These are phyloP conservation scores for Ricordea florida DNA, from an alignment of 92 coral and sea anemone species.

Conservation along the genomic window DNA sequence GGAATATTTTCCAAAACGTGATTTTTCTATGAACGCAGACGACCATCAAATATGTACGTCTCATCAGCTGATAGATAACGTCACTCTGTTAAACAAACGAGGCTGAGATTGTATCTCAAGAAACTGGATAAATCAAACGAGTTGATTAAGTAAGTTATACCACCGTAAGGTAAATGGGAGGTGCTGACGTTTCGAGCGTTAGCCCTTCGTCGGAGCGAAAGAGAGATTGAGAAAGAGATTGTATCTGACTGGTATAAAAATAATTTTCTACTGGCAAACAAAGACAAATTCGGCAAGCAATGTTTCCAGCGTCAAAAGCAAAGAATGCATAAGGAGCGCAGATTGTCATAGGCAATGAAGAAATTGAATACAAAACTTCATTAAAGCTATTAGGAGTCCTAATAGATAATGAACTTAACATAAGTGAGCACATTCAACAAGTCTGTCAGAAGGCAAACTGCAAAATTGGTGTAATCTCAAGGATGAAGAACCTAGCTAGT, in stretches of 20 bases:
- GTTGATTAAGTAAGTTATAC: too few species aligned
- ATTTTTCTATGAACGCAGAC: conserved; percentile 38
- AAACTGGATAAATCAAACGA: too few species aligned
- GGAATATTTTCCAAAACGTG: conserved; percentile 13
- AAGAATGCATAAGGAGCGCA: conserved; percentile 10
- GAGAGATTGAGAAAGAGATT: too few species aligned
- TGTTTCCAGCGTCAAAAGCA: conserved; percentile 16
- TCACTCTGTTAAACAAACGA: conserved; percentile 6
- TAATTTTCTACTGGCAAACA: conserved; percentile 12
- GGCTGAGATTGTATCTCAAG: conserved; percentile 4
- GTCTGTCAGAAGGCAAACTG: conserved; percentile 22
- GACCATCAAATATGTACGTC: conserved; percentile 8
- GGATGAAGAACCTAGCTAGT: background rate
- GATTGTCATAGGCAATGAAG: conserved; percentile 13
- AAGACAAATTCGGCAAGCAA: conserved; percentile 8
- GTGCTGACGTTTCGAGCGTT: too few species aligned
- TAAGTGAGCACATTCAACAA: conserved; percentile 7
- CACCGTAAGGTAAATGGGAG: too few species aligned
- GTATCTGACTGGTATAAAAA: conserved; percentile 17
- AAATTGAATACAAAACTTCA: background rate
- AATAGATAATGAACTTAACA: conserved; percentile 15
- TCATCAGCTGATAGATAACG: background rate
- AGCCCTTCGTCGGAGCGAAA: too few species aligned
- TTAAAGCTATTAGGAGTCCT: conserved; percentile 19
- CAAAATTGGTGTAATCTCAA: background rate